phyloP scores from a whole-genome alignment of 2,888 invertebrate species.

The Acronicta aceris region DNA sequence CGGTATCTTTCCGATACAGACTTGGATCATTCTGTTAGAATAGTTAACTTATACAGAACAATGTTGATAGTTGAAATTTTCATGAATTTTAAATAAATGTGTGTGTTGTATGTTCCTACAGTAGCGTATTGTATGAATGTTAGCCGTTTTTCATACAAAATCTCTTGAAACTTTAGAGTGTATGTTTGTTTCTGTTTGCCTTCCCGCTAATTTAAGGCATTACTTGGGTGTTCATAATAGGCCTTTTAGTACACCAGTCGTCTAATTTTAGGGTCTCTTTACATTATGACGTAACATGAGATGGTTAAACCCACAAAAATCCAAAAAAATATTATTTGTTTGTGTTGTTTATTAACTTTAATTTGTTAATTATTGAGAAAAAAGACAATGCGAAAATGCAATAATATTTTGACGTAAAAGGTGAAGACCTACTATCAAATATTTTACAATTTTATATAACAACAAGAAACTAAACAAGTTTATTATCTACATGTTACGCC shows the following conservation, averaged over 20 bases:
- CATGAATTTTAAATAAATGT: conserved; percentile 3
- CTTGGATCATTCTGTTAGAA: too few relatives aligned
- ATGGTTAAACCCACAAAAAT: too few relatives aligned
- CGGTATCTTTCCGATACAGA: too few relatives aligned
- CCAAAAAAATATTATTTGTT: too few relatives aligned
- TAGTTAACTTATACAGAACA: neutral
- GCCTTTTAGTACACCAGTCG: conserved; percentile 39
- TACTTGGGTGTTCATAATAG: conserved; percentile 23
- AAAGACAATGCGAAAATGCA: too few relatives aligned
- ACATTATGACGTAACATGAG: conserved; percentile 31
- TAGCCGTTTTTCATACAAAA: conserved; percentile 39
- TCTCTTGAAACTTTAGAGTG: conserved; percentile 19
- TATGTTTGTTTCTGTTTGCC: conserved; percentile 25
- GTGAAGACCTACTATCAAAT: too few relatives aligned
- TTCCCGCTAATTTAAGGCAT: conserved; percentile 11
- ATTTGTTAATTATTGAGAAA: too few relatives aligned
- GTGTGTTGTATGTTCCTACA: conserved; percentile 41
- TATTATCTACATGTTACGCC: conserved; percentile 22
- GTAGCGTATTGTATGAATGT: conserved; percentile 27
- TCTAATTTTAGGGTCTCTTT: conserved; percentile 29
- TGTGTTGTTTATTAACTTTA: too few relatives aligned
- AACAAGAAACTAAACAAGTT: neutral
- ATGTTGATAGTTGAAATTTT: conserved; percentile 1
- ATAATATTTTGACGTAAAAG: too few relatives aligned
- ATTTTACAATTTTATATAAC: neutral